These are phyloP conservation scores for Drosophila pallidifrons DNA, from an alignment of 1,140 invertebrate species.

Conservation along the genomic window DNA sequence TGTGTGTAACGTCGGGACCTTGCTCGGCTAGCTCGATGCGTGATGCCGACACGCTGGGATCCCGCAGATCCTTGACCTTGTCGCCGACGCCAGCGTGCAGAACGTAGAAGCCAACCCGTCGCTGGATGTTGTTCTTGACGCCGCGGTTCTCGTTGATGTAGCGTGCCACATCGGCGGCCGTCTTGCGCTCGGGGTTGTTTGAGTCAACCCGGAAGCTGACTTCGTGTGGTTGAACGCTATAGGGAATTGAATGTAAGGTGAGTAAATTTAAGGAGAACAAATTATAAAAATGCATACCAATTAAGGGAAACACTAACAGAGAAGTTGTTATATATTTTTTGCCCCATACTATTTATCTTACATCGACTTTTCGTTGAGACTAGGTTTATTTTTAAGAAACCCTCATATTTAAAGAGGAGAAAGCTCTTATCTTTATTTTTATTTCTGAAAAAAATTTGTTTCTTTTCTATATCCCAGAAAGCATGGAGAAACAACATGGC, in stretches of 20 bases:
- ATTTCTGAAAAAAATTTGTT: too few relatives aligned
- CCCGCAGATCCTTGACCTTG: conserved; percentile 87
- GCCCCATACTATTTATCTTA: too few relatives aligned
- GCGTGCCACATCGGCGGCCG: conserved; percentile 90
- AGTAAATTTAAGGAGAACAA: neutral
- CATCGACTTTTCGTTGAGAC: too few relatives aligned
- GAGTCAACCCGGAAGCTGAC: conserved; percentile 93
- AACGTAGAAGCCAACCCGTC: conserved; percentile 87
- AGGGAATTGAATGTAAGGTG: neutral
- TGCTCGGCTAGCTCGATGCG: conserved; percentile 79
- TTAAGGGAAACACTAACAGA: too few relatives aligned
- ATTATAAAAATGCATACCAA: too few relatives aligned
- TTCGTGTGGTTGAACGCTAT: conserved; percentile 90
- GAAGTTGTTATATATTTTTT: too few relatives aligned
- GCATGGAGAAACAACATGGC: too few relatives aligned
- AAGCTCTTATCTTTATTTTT: too few relatives aligned
- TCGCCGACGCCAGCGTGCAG: conserved; percentile 91
- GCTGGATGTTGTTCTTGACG: conserved; percentile 84
- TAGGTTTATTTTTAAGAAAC: too few relatives aligned
- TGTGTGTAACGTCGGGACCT: conserved; percentile 79
- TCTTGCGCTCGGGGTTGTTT: conserved; percentile 88
- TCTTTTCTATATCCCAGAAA: too few relatives aligned
- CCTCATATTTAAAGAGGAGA: too few relatives aligned
- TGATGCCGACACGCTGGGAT: conserved; percentile 67
- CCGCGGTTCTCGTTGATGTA: conserved; percentile 88